Evolutionary conservation across 2,113 vertebrate species (phyloP).

Genomic region (Bagarius yarrelli): DNA sequence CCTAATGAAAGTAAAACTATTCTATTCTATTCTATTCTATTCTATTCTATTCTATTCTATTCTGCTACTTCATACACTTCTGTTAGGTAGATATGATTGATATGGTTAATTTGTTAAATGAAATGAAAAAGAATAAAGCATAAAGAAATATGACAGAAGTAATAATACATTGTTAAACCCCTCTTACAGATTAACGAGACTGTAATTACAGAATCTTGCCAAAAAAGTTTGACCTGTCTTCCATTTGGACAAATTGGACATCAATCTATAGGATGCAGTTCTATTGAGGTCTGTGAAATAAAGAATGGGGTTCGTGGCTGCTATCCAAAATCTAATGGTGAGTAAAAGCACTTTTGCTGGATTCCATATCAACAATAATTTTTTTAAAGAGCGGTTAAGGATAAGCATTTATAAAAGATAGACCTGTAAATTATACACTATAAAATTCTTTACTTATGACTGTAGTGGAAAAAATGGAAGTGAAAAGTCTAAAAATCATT

Average conservation of each 20-base stretch:
- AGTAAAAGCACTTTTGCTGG: constrained; percentile 38
- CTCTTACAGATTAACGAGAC: constrained; percentile 53
- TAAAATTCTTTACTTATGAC: not conserved
- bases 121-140: not conserved
- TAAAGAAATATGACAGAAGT: not conserved
- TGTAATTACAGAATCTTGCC: constrained; percentile 53
- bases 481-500: not conserved
- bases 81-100: not conserved
- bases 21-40: not conserved
- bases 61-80: not conserved
- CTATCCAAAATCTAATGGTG: constrained; percentile 35
- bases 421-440: not conserved
- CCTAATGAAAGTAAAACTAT: no score
- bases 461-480: not conserved
- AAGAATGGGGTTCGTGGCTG: constrained; percentile 49
- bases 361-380: not conserved
- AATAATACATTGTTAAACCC: not conserved
- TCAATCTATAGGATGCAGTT: constrained; percentile 44
- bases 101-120: not conserved
- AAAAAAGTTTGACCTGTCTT: constrained; percentile 46
- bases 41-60: not conserved
- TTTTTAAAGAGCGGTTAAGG: not conserved
- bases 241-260: constrained; percentile 46
- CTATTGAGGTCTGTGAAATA: constrained; percentile 49
- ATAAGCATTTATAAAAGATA: not conserved